Base-by-base conservation (phyloP, 2,888 invertebrate species). In the Steinernema hermaphroditum region DNA sequence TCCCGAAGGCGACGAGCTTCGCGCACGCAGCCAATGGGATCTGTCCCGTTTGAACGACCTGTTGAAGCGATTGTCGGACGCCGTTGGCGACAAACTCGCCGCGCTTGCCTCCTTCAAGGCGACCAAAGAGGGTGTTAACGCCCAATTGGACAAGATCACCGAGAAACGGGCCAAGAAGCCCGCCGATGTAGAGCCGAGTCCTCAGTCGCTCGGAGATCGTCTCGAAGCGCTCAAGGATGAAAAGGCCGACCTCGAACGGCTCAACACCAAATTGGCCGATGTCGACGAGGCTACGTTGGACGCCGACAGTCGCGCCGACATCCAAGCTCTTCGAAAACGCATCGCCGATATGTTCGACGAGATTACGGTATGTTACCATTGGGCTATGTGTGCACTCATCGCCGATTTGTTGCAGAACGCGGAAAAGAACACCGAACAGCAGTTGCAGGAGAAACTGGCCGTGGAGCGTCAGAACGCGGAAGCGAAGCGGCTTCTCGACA, bases 71-170 rank as follows among this genome's bases (percentile, higher is more conserved):
- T 74, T 80, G 32, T 77, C 76, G 54, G 74, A 73, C 54, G 76
- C 76, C 32, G 76, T 80, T 71, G 80, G 78, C 32, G 78, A 80
- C 74, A 79, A 78, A 57, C 69, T 79, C 37, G 78, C 78, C 49
- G 78, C 80, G 70, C 77, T 78, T 70, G 80, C 78, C 34, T 75
- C 78, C 22, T 79, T 78, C 76, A 77, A 76, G 34, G 77, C 78
- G 9, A 75, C 77, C 68, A 78, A 77, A 71, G 76, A 78, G 27
- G 77, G 77, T 50, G 80, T 68, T 9, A 68, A 72, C 22, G 72
- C 62, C 37, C 62, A 72, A 54, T 43, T 72, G 32, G 62, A 57
- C 68, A 72, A 72, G 68, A 62, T 62, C 44, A 57, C 57, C 22
- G 14, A 6, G 16, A 49, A 9, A 9, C 16, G 6, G 49, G 43